These are phyloP conservation scores for Carterocephalus palaemon DNA, from an alignment of 2,888 invertebrate genomes.

Conservation along the genomic window DNA sequence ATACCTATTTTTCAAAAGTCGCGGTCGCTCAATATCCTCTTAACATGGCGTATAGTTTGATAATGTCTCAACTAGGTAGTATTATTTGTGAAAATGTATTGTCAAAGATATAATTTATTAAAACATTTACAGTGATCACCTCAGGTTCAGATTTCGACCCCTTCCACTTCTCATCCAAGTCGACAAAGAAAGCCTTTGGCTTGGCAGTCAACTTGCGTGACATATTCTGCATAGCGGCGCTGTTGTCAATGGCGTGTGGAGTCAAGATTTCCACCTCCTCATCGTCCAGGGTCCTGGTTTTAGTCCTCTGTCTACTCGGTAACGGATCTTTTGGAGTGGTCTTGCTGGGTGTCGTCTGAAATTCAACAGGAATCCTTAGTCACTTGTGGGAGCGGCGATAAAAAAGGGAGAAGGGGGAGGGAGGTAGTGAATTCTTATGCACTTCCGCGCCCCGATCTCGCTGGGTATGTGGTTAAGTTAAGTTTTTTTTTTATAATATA, in stretches of 20 bases:
- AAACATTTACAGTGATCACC: not conserved
- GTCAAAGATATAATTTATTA: no score
- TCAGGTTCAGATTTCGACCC: not conserved
- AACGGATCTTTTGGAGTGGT: not conserved
- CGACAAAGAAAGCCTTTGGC: constrained; percentile 65
- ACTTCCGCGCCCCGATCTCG: no score
- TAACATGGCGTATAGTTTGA: no score
- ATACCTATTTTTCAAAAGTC: no score
- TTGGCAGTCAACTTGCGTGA: constrained; percentile 50
- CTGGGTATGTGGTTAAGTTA: no score
- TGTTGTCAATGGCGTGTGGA: constrained; percentile 54
- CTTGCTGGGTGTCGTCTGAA: not conserved
- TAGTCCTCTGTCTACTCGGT: constrained; percentile 49
- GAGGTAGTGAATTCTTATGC: no score
- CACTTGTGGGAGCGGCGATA: no score
- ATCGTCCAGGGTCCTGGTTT: constrained; percentile 67
- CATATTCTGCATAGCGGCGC: constrained; percentile 58
- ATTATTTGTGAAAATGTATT: no score
- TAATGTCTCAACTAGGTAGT: no score
- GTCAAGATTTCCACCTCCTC: constrained; percentile 64
- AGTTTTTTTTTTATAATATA: no score
- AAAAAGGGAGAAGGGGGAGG: no score
- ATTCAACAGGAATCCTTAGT: not conserved
- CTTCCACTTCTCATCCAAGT: constrained; percentile 42
- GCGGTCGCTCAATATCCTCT: no score